These are phyloP conservation scores for Macrochelys suwanniensis DNA, from an alignment of 2,797 vertebrate genomes.

Conservation along the genomic window DNA sequence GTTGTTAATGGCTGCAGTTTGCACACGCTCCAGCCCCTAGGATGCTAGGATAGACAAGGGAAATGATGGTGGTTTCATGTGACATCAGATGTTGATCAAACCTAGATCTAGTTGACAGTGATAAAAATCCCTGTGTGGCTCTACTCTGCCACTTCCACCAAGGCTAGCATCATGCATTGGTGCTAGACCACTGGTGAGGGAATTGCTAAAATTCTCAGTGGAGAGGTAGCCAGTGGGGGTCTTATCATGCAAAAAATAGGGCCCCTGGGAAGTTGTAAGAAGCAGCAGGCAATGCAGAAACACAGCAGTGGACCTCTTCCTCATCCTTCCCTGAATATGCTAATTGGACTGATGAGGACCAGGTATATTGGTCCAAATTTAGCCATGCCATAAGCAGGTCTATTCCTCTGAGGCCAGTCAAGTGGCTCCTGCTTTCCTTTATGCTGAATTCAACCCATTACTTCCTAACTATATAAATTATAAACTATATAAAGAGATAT, in stretches of 20 bases:
- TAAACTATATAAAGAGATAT: not conserved
- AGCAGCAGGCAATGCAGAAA: fast-evolving
- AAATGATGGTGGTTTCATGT: not conserved
- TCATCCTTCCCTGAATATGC: not conserved
- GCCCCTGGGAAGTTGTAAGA: not conserved
- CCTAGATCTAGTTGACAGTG: not conserved
- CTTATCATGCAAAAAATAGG: not conserved
- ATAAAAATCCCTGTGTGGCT: not conserved
- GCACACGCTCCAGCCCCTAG: not conserved
- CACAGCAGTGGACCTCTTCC: fast-evolving
- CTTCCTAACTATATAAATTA: fast-evolving
- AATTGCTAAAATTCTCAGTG: fast-evolving
- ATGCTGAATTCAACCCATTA: not conserved
- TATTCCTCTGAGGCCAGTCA: not conserved
- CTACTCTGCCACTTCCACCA: fast-evolving
- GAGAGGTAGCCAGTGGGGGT: not conserved
- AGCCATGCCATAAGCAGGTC: not conserved
- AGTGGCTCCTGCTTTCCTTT: not conserved
- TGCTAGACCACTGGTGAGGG: not conserved
- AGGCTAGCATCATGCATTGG: not conserved
- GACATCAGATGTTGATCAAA: not conserved
- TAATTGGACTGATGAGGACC: not conserved
- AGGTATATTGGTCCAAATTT: fast-evolving
- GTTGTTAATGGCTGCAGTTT: fast-evolving
- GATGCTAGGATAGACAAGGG: not conserved